Conservation (phyloP, 2,888 invertebrate genomes). For the Rotaria macrura region DNA sequence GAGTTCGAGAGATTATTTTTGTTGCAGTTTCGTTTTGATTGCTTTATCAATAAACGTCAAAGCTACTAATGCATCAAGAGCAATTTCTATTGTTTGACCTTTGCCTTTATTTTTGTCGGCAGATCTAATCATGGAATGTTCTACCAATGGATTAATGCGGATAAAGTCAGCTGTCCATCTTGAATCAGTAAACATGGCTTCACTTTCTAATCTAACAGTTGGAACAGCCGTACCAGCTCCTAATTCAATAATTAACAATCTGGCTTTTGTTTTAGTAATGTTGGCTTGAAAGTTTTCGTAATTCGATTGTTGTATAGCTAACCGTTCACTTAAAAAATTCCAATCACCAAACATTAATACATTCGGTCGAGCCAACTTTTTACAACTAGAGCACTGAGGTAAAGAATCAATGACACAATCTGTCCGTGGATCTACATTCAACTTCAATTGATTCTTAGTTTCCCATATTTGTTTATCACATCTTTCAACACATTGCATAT, state of each 20-base stretch:
- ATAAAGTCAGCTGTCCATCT: neutral
- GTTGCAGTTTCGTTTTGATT: neutral
- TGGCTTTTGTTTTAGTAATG: neutral
- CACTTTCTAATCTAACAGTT: conserved; percentile 34
- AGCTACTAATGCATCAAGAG: neutral
- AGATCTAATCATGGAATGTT: neutral
- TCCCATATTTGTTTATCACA: conserved; percentile 31
- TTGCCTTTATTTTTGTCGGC: neutral
- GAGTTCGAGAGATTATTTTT: neutral
- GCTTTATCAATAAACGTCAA: neutral
- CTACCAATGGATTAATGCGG: neutral
- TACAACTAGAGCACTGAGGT: conserved; percentile 33
- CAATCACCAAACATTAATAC: conserved; percentile 36
- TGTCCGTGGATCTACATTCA: conserved; percentile 30
- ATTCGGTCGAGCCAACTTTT: conserved; percentile 35
- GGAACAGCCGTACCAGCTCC: conserved; percentile 35
- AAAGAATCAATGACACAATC: conserved; percentile 24
- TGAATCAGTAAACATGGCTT: neutral
- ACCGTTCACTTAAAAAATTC: conserved; percentile 28
- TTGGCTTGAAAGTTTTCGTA: conserved; percentile 18
- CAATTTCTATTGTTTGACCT: neutral
- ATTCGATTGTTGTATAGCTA: neutral
- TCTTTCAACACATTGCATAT: conserved; percentile 33
- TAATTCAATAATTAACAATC: conserved; percentile 35
- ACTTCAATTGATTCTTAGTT: neutral